Base-by-base conservation (phyloP, 2,797 vertebrate species). In the Enteromius mattozi region DNA sequence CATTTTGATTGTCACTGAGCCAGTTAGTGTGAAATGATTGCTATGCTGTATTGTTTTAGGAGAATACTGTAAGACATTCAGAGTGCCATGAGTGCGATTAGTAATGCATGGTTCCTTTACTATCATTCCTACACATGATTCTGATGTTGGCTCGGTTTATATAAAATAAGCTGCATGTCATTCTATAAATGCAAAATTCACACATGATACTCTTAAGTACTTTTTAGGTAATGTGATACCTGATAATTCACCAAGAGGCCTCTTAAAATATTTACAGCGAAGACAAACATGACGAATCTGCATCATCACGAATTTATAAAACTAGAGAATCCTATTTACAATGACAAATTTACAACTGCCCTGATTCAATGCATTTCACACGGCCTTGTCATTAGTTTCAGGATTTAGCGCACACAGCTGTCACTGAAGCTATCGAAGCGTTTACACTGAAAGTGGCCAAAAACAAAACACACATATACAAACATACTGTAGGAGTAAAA, bases 391-490 rank as follows among this genome's bases (percentile, higher is more conserved):
- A 19, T 77, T 68, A 89, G 27, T 90, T 86, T 84, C 47, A 89
- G 82, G 90, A 83, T 1, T 81, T 80, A 86, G 85, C 91, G 89
- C 92, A 92, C 93, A 93, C 92, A 90, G 86, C 51, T 84, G 78
- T 75, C 68, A 24, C 30, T 82, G 56, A 83, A 80, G 79, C 79
- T 76, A 40, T 63, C 54, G 6, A 66, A 76, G 59, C 45, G 65
- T 76, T 86, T 78, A 78, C 33, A 63, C 87, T 27, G 30, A 86
- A 80, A 77, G 74, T 84, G 87, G 79, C 69, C 47, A 49, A 49
- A 81, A 21, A n/a, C 8, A 82, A 35, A 85, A 71, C 68, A 59
- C 61, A 61, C 8, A 6, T 17, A 70, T 3, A 78, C 56, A 72
- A 42, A 81, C 49, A 68, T 78, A 76, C 68, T 51, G 45, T 24